phyloP scores from a whole-genome alignment of 1,140 invertebrate species.

The Zaprionus inermis region DNA sequence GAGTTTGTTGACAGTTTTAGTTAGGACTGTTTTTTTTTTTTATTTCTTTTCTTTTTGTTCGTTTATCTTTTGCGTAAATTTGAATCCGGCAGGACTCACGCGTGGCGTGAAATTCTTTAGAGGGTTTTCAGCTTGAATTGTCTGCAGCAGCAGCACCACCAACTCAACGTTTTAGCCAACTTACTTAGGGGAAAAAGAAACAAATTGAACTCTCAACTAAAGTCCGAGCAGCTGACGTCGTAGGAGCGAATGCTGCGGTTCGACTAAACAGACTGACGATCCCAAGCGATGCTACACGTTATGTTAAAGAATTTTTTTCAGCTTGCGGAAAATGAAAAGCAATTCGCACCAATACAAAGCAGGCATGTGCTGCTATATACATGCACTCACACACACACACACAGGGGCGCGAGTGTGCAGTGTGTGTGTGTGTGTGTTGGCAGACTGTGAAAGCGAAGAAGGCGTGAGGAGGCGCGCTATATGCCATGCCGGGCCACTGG shows the following conservation, averaged over 20 bases:
- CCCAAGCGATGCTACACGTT: constrained; percentile 82
- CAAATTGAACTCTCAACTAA: constrained; percentile 84
- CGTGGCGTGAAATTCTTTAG: neutral
- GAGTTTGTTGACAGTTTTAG: constrained; percentile 7
- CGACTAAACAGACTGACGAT: constrained; percentile 84
- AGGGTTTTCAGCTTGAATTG: no score
- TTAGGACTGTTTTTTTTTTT: constrained; percentile 11
- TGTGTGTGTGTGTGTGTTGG: no score
- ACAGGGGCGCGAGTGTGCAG: neutral
- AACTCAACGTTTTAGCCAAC: constrained; percentile 36
- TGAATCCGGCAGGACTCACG: constrained; percentile 14
- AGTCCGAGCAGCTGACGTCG: constrained; percentile 84
- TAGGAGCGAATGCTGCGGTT: constrained; percentile 84
- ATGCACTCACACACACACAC: constrained; percentile 9
- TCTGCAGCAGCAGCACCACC: no score
- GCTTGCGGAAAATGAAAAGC: constrained; percentile 76
- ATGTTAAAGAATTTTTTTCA: constrained; percentile 84
- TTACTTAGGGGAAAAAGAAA: constrained; percentile 84
- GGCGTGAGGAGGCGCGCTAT: constrained; percentile 60
- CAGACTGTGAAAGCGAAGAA: constrained; percentile 23
- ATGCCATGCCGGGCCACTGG: constrained; percentile 35
- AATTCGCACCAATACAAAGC: constrained; percentile 54
- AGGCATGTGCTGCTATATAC: neutral
- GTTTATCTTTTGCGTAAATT: constrained; percentile 16
- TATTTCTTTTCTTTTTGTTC: constrained; percentile 9